phyloP scores from a whole-genome alignment of 2,113 vertebrate genomes.

The Neogobius melanostomus region DNA sequence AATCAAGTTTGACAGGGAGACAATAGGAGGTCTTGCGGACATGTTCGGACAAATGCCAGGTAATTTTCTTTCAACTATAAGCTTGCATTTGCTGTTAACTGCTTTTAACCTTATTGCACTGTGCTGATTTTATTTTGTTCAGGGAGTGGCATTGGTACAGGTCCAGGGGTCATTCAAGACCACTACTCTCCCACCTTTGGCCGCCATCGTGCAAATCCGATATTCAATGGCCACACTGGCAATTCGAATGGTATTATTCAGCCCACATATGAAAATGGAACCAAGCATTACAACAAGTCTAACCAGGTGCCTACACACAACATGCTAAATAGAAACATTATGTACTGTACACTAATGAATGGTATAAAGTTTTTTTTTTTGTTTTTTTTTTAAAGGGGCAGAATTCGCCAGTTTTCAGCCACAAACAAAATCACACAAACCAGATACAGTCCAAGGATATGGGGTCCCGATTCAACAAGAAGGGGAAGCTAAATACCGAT shows the following conservation, averaged over 20 bases:
- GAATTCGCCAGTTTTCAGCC: slow-evolving; percentile 92
- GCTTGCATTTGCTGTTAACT: neutral
- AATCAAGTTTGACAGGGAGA: slow-evolving; percentile 96
- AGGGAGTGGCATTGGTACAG: slow-evolving; percentile 97
- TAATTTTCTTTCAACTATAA: slow-evolving; percentile 52
- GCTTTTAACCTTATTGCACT: neutral
- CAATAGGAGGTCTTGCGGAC: slow-evolving; percentile 95
- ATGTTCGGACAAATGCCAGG: slow-evolving; percentile 99
- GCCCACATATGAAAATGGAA: slow-evolving; percentile 88
- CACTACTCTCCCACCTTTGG: slow-evolving; percentile 97
- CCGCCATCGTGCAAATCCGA: slow-evolving; percentile 93
- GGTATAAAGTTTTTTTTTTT: neutral
- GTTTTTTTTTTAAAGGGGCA: slow-evolving; percentile 78
- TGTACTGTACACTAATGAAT: neutral
- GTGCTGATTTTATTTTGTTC: neutral
- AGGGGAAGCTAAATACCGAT: slow-evolving; percentile 96
- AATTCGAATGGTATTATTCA: slow-evolving; percentile 87
- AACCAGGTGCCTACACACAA: slow-evolving; percentile 80
- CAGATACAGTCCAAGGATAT: slow-evolving; percentile 97
- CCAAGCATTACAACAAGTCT: slow-evolving; percentile 89
- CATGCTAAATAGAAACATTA: neutral
- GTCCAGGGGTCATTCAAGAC: slow-evolving; percentile 99
- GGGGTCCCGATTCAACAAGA: slow-evolving; percentile 95
- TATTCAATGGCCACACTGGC: slow-evolving; percentile 92
- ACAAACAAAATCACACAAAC: slow-evolving; percentile 93